Conservation (phyloP, 2,888 invertebrate genomes). For the Xylocampa areola region DNA sequence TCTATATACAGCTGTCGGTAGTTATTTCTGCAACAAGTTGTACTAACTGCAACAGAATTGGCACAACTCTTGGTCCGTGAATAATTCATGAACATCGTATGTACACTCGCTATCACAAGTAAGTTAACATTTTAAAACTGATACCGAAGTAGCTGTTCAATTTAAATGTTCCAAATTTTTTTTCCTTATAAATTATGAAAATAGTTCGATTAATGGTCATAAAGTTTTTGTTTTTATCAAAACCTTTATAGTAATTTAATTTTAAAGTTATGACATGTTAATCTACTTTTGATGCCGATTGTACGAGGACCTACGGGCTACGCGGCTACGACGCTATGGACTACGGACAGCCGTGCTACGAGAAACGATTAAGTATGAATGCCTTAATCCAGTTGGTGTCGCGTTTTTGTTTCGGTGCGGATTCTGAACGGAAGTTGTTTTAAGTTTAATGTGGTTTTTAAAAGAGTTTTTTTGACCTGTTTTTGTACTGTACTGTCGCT, state of each 20-base stretch:
- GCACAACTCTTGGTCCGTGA: slow-evolving; percentile 52
- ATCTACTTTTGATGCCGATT: no score
- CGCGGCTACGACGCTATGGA: slow-evolving; percentile 34
- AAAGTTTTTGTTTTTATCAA: no score
- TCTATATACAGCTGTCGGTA: slow-evolving; percentile 47
- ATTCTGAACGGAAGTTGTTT: slow-evolving; percentile 8
- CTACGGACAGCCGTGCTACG: slow-evolving; percentile 21
- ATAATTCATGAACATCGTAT: slow-evolving; percentile 50
- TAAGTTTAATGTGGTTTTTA: slow-evolving; percentile 8
- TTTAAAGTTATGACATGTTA: no score
- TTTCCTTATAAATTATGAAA: no score
- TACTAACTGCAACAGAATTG: slow-evolving; percentile 57
- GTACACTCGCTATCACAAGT: slow-evolving; percentile 14
- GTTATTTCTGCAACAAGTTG: slow-evolving; percentile 58
- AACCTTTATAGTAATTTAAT: no score
- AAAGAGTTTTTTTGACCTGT: not conserved
- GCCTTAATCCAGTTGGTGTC: slow-evolving; percentile 21
- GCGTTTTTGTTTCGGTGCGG: slow-evolving; percentile 1
- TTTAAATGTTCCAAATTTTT: no score
- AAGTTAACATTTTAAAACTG: no score
- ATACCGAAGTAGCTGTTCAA: no score
- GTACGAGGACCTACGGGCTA: slow-evolving; percentile 41
- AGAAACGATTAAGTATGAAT: slow-evolving; percentile 23
- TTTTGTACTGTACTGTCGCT: not conserved
- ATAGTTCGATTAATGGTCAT: no score